Evolutionary conservation across 2,888 invertebrate species (phyloP).

Genomic region (Cheilosia pagana): DNA sequence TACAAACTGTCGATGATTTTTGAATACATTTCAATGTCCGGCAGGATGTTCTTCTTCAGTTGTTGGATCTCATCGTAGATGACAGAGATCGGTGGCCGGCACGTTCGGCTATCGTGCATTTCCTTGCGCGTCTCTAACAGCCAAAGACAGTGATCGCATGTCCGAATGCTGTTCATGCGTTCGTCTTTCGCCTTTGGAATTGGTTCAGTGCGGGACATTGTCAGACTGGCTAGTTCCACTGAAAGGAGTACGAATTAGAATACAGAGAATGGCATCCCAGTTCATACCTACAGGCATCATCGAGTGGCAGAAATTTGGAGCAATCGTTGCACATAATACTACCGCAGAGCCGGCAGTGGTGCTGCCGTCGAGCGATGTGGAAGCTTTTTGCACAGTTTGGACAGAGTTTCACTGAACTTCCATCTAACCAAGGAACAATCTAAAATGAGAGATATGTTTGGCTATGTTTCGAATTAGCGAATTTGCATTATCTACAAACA

Average conservation of each 20-base stretch:
- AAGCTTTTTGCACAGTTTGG: slow-evolving; percentile 96
- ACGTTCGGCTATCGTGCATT: slow-evolving; percentile 91
- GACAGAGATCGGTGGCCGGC: slow-evolving; percentile 91
- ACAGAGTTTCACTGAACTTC: slow-evolving; percentile 94
- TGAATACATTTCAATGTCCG: slow-evolving; percentile 87
- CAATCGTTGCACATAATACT: slow-evolving; percentile 96
- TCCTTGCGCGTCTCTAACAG: slow-evolving; percentile 91
- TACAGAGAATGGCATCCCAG: neutral
- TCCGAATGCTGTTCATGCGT: slow-evolving; percentile 86
- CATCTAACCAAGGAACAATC: slow-evolving; percentile 96
- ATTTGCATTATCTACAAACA: slow-evolving; percentile 75
- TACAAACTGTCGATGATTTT: slow-evolving; percentile 85
- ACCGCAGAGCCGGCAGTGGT: slow-evolving; percentile 98
- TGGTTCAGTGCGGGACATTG: slow-evolving; percentile 79
- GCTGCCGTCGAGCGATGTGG: slow-evolving; percentile 93
- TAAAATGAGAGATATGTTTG: slow-evolving; percentile 76
- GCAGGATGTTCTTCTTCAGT: slow-evolving; percentile 89
- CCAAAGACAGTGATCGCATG: slow-evolving; percentile 91
- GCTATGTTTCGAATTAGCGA: neutral
- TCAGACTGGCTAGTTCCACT: slow-evolving; percentile 81
- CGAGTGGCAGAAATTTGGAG: slow-evolving; percentile 91
- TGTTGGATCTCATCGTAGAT: slow-evolving; percentile 93
- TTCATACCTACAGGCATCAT: slow-evolving; percentile 88
- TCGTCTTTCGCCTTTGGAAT: slow-evolving; percentile 74
- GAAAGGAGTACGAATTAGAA: neutral